Conservation (phyloP, 37 sponge, comb jelly and placozoan genomes). For the Ephydatia muelleri region DNA sequence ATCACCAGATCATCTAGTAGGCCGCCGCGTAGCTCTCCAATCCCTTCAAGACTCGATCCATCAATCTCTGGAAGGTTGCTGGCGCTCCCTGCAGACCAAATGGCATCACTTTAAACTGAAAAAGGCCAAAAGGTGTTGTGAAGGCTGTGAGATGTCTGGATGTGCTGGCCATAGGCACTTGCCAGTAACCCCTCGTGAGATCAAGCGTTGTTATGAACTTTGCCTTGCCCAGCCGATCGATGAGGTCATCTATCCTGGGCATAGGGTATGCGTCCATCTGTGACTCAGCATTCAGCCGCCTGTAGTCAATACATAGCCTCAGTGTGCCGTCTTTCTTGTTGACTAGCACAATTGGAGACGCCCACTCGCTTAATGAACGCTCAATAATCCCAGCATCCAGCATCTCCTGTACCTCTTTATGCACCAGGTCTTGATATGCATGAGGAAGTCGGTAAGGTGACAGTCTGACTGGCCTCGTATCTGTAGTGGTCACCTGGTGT, state of each 20-base stretch:
- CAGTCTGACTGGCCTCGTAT: conserved; percentile 22
- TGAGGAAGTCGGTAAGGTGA: conserved; percentile 46
- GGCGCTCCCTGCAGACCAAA: conserved; percentile 71
- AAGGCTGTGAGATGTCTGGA: conserved; percentile 53
- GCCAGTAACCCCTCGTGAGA: conserved; percentile 56
- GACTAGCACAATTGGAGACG: conserved; percentile 53
- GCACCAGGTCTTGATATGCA: conserved; percentile 22
- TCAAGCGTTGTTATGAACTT: conserved; percentile 51
- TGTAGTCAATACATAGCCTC: conserved; percentile 63
- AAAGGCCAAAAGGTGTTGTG: conserved; percentile 54
- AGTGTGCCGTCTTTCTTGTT: conserved; percentile 56
- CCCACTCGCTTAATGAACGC: conserved; percentile 59
- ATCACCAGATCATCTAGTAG: conserved; percentile 55
- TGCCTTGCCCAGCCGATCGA: conserved; percentile 51
- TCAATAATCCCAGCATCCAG: conserved; percentile 32
- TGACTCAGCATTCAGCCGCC: conserved; percentile 43
- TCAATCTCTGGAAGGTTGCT: conserved; percentile 71
- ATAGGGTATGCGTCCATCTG: conserved; percentile 61
- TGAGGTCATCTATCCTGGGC: conserved; percentile 60
- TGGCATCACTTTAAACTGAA: conserved; percentile 67
- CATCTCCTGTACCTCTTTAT: conserved; percentile 47
- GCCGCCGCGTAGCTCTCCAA: conserved; percentile 31
- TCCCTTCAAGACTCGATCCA: conserved; percentile 49
- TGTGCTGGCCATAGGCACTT: conserved; percentile 38
- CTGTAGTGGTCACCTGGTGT: conserved; percentile 16